These are phyloP conservation scores for western clawed frog (Xenopus tropicalis) DNA, from an alignment of 2,113 vertebrate genomes.

Conservation along the genomic window UCB_Xtro_10.0 CM004450.2:62587001-62587500, in stretches of 20 bases:
- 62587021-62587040: slow-evolving; percentile 32
- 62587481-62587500: slow-evolving; percentile 46
- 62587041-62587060: slow-evolving; percentile 42
- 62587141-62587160: slow-evolving; percentile 60
- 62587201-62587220: slow-evolving; percentile 64
- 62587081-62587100: slow-evolving; percentile 56
- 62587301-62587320: slow-evolving; percentile 73
- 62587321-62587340: slow-evolving; percentile 72
- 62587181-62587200: slow-evolving; percentile 55
- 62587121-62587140: slow-evolving; percentile 59
- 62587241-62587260: slow-evolving; percentile 66
- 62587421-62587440: slow-evolving; percentile 2
- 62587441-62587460: slow-evolving; percentile 56
- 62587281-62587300: slow-evolving; percentile 69
- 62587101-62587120: slow-evolving; percentile 46
- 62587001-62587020: slow-evolving; percentile 44
- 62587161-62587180: slow-evolving; percentile 48
- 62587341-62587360: slow-evolving; percentile 72
- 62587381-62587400: slow-evolving; percentile 69
- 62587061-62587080: slow-evolving; percentile 72
- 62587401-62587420: slow-evolving; percentile 63
- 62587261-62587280: slow-evolving; percentile 70
- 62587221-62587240: slow-evolving; percentile 58
- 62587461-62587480: slow-evolving; percentile 54
- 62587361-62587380: slow-evolving; percentile 68